Evolutionary conservation across 2,797 vertebrate species (phyloP), one percentile per base, ranked within the genome.

Genomic region (Tympanoctomys barrerae): DNA sequence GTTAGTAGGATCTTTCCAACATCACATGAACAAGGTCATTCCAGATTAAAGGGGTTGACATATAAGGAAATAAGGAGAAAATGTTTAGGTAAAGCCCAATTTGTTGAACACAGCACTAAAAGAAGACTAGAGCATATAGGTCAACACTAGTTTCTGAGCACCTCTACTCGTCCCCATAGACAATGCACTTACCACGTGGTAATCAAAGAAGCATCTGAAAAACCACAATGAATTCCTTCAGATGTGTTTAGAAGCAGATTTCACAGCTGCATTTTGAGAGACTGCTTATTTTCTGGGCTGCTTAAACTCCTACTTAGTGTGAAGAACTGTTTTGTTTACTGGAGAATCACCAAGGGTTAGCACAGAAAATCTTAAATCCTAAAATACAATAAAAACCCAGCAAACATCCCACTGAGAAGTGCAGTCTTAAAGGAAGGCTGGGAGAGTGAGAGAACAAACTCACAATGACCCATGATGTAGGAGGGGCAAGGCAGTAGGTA

Each of bases 181-280:
- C 42, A 39, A 24, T 2, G 1, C 52, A 31, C n/a, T 31, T 61
- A 26, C 31, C 49, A 8, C 10, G 19, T 54, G 33, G 14, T 68
- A 73, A 87, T 61, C 46, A 79, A 84, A 7, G 22, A 87, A 87
- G 0, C 0, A 28, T 18, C 5, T 39, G 57, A 46, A 18, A 75
- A 57, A 46, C 36, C 59, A 68, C 70, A 28, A 87, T 42, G 5
- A 33, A 77, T 52, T 80, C n/a, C 39, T 13, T 70, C 33, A 33
- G 4, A 73, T 84, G 54, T 93, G 22, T 90, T 90, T 90, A 46
- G 52, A 24, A 84, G 77, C 54, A 80, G n/a, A 89, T 52, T 77
- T 66, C 62, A 5, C 36, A 84, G 39, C 10, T 88, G 28, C 6
- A 62, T 89, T 79, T 59, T 42, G 12, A 70, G 33, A 42, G 26